phyloP scores from a whole-genome alignment of 2,888 invertebrate species.

The Pycnomerus fuliginosus region DNA sequence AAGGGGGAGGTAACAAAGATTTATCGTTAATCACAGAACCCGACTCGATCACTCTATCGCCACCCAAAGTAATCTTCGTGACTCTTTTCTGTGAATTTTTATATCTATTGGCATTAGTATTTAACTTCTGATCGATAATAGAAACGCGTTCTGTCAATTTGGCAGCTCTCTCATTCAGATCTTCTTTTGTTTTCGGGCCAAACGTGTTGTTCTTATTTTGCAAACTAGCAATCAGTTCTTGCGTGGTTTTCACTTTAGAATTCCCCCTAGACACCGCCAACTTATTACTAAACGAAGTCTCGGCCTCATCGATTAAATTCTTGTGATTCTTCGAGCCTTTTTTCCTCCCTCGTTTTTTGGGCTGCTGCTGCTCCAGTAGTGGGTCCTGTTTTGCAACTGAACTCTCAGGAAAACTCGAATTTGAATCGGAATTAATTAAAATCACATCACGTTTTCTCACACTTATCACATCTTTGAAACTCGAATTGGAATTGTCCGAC shows the following conservation, averaged over 20 bases:
- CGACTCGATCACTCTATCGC: constrained; percentile 43
- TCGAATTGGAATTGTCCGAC: constrained; percentile 52
- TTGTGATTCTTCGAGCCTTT: constrained; percentile 60
- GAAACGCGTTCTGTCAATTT: constrained; percentile 50
- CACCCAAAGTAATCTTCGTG: constrained; percentile 30
- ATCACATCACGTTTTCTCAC: constrained; percentile 37
- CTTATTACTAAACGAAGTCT: constrained; percentile 59
- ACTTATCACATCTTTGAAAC: constrained; percentile 48
- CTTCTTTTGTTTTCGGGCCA: constrained; percentile 41
- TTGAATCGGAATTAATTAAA: constrained; percentile 52
- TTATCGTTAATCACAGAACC: constrained; percentile 47
- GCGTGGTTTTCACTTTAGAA: constrained; percentile 72
- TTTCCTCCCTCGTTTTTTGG: constrained; percentile 61
- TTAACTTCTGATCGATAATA: constrained; percentile 50
- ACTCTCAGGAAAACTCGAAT: constrained; percentile 57
- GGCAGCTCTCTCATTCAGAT: constrained; percentile 50
- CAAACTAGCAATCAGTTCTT: constrained; percentile 77
- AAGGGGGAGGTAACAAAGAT: constrained; percentile 24
- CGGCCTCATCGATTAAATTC: constrained; percentile 56
- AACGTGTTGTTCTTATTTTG: constrained; percentile 51
- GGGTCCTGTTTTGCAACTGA: constrained; percentile 50
- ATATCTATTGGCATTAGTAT: constrained; percentile 46
- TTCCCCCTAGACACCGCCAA: constrained; percentile 60
- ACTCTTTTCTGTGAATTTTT: constrained; percentile 46
- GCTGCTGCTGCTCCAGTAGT: constrained; percentile 47